Evolutionary conservation across 2,113 vertebrate genomes (phyloP), one percentile per base, ranked within the genome.

Genomic region (Hirundichthys speculiger): DNA sequence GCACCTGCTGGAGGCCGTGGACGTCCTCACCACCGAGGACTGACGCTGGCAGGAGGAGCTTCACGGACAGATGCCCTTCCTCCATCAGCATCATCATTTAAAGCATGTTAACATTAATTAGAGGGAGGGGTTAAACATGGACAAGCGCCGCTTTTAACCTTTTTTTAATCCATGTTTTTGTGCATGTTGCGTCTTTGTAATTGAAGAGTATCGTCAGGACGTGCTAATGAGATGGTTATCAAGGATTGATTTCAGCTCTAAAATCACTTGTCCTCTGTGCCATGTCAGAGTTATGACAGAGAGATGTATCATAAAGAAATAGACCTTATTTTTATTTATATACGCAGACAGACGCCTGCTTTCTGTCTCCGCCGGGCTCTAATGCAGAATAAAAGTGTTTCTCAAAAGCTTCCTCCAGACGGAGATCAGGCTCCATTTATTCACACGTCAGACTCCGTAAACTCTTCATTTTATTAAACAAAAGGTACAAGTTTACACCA

Each of bases 1-100:
- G 68, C 96, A 97, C 88, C 96, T 99, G 2, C 88, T 95, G 1
- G 98, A 99, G 66, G 94, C 96, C 0, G 93, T 96, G 4, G 96
- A 96, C 43, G 93, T 91, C 53, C 88, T 98, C 21, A 84, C 82
- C 34, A 58, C 79, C 0, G 87, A 92, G 21, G 82, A 84, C 67
- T 92, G 85, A 92, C 6, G 30, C 25, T 20, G 56, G 0, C 12
- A 18, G 3, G 30, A 4, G 12, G 1, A 13, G 5, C 10, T 7
- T 38, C 6, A 13, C 15, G 12, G 25, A 42, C 1, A 14, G 30
- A 40, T n/a, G n/a, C n/a, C 13, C 30, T 10, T 34, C 30, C 30
- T 5, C 11, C 9, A 34, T 34, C 27, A 11, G 30, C 2, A 1
- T 0, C 20, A 6, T 15, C 0, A 0, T 49, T 69, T 53, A 56